These are phyloP conservation scores for Cygnus olor DNA, from an alignment of 2,797 vertebrate species.

Conservation along the genomic window DNA sequence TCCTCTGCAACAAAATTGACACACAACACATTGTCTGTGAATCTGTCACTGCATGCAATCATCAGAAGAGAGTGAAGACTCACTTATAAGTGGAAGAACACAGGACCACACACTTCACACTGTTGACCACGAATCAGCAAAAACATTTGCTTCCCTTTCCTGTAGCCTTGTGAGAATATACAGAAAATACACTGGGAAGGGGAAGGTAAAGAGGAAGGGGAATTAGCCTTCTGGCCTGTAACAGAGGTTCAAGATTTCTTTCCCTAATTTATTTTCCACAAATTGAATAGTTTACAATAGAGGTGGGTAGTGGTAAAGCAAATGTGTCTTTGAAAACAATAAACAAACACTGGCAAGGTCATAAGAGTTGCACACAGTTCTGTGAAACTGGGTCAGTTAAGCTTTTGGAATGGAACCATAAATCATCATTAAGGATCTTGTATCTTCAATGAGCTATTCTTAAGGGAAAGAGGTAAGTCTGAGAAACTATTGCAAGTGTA, in stretches of 20 bases:
- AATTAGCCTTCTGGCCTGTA: neutral
- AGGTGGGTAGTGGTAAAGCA: neutral
- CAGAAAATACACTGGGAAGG: neutral
- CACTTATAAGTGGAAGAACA: neutral
- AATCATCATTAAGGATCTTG: slow-evolving; percentile 21
- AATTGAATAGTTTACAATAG: neutral
- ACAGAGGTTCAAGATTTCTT: neutral
- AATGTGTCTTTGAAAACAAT: neutral
- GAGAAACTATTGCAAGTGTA: neutral
- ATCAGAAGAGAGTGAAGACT: neutral
- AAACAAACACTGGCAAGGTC: neutral
- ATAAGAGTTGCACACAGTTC: neutral
- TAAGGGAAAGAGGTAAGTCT: neutral
- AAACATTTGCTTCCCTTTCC: neutral
- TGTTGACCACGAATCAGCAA: neutral
- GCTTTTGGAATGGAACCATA: neutral
- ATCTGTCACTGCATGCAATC: neutral
- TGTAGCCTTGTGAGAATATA: neutral
- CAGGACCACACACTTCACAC: neutral
- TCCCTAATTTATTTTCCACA: neutral
- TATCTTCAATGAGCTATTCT: neutral
- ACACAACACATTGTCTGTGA: neutral
- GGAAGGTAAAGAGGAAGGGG: neutral
- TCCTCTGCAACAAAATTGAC: neutral
- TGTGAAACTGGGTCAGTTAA: neutral